A percentile compares a stretch with the other conserved stretches of the same genome.
Evolutionary conservation across 2,797 vertebrate species (phyloP).

Genomic region (Tachyglossus aculeatus): DNA sequence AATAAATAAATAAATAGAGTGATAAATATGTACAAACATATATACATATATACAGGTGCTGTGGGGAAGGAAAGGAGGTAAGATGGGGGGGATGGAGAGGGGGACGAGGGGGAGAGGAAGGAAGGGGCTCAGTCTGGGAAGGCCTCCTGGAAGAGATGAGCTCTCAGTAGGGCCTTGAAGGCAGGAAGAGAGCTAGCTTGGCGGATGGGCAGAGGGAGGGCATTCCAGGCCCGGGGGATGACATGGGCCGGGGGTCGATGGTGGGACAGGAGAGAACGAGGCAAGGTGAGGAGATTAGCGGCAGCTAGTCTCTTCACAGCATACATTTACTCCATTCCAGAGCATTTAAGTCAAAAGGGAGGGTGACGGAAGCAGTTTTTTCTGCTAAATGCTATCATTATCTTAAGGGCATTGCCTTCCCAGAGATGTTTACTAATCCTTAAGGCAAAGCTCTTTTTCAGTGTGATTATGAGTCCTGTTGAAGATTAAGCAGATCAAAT

Average conservation of each 20-base stretch:
- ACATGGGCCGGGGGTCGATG: not conserved
- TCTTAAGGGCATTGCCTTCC: not conserved
- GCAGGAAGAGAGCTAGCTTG: too few relatives aligned
- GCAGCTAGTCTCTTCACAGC: too few relatives aligned
- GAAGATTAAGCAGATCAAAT: constrained; percentile 43
- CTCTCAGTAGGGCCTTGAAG: too few relatives aligned
- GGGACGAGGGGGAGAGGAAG: too few relatives aligned
- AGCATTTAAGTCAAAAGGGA: rapidly evolving
- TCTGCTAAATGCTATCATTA: constrained; percentile 9
- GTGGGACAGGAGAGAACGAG: not conserved
- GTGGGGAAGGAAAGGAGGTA: too few relatives aligned
- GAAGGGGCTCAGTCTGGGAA: too few relatives aligned
- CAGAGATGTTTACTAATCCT: constrained; percentile 13
- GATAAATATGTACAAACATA: too few relatives aligned
- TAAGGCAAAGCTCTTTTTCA: constrained; percentile 21
- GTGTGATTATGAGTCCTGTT: not conserved
- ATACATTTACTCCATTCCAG: not conserved
- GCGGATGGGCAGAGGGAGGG: not conserved
- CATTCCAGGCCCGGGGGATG: not conserved
- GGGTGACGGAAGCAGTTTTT: not conserved
- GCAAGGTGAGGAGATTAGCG: too few relatives aligned
- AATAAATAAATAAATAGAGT: too few relatives aligned
- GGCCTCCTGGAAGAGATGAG: too few relatives aligned
- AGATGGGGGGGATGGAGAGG: too few relatives aligned
- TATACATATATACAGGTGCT: too few relatives aligned